A percentile compares a stretch with the other conserved stretches of the same genome.
Evolutionary conservation across 2,797 vertebrate species (phyloP).

Genomic region (Cheirogaleus major): DNA sequence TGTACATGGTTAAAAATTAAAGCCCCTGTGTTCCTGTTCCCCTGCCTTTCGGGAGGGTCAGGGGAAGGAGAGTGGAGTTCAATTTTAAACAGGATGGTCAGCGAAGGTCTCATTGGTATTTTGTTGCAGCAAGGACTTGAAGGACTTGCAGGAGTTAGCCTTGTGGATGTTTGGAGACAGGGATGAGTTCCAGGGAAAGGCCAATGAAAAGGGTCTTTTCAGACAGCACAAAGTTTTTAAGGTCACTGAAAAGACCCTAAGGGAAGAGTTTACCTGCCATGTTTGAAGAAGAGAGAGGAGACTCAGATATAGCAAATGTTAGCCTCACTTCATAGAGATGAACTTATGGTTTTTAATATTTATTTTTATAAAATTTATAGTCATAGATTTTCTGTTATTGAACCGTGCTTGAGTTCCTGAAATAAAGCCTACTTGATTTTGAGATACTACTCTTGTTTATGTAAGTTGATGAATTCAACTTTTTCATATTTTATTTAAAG

Average conservation of each 20-base stretch:
- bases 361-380: neutral
- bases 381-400: neutral
- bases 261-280: neutral
- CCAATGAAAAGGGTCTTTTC: neutral
- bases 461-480: neutral
- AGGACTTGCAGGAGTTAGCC: neutral
- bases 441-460: neutral
- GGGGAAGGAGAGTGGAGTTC: neutral
- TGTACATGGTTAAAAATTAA: neutral
- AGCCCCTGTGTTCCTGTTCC: neutral
- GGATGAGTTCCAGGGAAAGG: neutral
- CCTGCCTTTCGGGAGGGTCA: neutral
- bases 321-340: neutral
- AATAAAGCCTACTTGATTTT: neutral
- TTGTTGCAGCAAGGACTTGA: neutral
- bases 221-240: neutral
- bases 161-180: neutral
- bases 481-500: neutral
- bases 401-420: neutral
- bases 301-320: neutral
- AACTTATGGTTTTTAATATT: neutral
- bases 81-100: neutral
- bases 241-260: neutral
- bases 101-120: neutral
- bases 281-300: neutral